These are phyloP conservation scores for Malachius bipustulatus DNA, from an alignment of 2,888 invertebrate species.

Conservation along the genomic window DNA sequence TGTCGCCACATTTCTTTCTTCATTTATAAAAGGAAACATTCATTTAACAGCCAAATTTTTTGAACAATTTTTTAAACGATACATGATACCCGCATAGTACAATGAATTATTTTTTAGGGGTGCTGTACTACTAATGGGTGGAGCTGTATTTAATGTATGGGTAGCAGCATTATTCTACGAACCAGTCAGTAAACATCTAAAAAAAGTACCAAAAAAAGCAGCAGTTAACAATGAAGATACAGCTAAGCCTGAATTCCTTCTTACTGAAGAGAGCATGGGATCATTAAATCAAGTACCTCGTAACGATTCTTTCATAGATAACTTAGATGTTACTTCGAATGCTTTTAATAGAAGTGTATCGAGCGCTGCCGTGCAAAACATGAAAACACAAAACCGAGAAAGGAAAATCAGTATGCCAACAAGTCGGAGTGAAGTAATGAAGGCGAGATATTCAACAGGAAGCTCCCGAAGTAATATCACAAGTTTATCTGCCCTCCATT, in stretches of 20 bases:
- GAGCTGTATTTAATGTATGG: conserved; percentile 70
- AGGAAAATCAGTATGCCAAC: conserved; percentile 50
- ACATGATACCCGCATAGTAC: no score
- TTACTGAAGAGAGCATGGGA: conserved; percentile 33
- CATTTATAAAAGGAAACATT: no score
- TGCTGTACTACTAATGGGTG: conserved; percentile 70
- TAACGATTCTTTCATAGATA: conserved; percentile 31
- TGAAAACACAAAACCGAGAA: conserved; percentile 38
- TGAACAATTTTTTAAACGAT: no score
- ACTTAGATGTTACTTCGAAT: conserved; percentile 29
- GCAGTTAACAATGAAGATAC: conserved; percentile 32
- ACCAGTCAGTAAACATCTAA: conserved; percentile 71
- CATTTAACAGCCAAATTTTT: no score
- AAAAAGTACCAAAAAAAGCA: conserved; percentile 42
- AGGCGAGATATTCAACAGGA: conserved; percentile 26
- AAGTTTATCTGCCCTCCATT: conserved; percentile 41
- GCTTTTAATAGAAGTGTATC: conserved; percentile 57
- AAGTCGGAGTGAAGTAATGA: conserved; percentile 33
- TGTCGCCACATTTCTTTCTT: no score
- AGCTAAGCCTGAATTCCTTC: conserved; percentile 31
- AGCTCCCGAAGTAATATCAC: conserved; percentile 28
- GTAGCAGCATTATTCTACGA: conserved; percentile 75
- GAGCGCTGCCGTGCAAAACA: conserved; percentile 53
- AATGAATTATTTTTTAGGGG: conserved; percentile 44
- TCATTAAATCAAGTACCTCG: conserved; percentile 30